Evolutionary conservation across 64 coral and sea anemone genomes (phyloP).

Genomic region (Pocillopora damicornis): DNA sequence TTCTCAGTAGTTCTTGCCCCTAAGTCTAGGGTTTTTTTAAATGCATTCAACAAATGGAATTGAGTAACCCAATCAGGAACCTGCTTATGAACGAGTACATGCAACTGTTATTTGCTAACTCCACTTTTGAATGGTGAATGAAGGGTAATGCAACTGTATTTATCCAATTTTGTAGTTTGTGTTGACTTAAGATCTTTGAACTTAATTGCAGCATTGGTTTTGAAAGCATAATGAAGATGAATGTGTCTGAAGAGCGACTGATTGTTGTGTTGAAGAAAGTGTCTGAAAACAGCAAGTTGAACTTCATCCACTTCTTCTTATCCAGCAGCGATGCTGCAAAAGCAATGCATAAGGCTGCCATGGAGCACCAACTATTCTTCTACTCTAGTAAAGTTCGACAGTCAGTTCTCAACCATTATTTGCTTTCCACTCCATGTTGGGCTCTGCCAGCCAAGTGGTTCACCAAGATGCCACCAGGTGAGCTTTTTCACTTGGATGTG

Average conservation of each 20-base stretch:
- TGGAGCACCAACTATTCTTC: conserved; percentile 96
- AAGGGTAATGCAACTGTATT: too few species aligned
- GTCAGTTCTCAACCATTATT: conserved; percentile 90
- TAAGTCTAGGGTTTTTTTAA: too few species aligned
- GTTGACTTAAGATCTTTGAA: background rate
- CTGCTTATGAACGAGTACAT: too few species aligned
- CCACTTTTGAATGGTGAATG: too few species aligned
- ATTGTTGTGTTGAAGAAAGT: conserved; percentile 95
- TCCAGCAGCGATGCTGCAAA: conserved; percentile 85
- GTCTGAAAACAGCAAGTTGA: conserved; percentile 62
- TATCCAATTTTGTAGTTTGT: too few species aligned
- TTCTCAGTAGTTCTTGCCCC: too few species aligned
- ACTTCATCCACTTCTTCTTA: conserved; percentile 97
- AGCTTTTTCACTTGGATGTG: conserved; percentile 95
- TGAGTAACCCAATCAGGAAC: too few species aligned
- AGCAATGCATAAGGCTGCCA: conserved; percentile 93
- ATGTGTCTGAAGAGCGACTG: conserved; percentile 91
- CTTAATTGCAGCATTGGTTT: conserved; percentile 69
- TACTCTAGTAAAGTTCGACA: conserved; percentile 89
- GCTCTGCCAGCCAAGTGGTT: conserved; percentile 97
- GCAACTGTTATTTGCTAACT: too few species aligned
- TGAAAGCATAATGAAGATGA: conserved; percentile 95
- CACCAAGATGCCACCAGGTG: conserved; percentile 67
- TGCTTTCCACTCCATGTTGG: conserved; percentile 93
- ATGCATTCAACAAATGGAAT: too few species aligned